These are phyloP conservation scores for Eidolon helvum DNA, from an alignment of 2,113 vertebrate species.

Conservation along the genomic window DNA sequence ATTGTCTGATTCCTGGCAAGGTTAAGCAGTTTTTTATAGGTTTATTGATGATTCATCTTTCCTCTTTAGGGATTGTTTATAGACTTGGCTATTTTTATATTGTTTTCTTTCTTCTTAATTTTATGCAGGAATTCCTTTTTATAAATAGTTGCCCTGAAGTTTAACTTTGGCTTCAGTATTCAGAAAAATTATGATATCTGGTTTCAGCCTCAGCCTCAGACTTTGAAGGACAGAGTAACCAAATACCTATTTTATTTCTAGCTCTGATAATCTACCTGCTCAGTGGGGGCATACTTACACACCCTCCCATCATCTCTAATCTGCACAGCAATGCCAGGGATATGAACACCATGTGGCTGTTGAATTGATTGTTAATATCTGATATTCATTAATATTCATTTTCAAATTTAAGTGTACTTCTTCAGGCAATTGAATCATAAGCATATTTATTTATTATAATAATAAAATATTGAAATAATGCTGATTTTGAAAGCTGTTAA, in stretches of 20 bases:
- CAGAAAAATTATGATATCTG: neutral
- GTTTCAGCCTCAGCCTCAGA: neutral
- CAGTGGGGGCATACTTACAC: neutral
- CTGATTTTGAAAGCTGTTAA: conserved; percentile 66
- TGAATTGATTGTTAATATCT: neutral
- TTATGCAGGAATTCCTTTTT: neutral
- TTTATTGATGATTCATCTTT: neutral
- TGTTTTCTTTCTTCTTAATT: neutral
- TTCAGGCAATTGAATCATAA: conserved; percentile 33
- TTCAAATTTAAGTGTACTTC: conserved; percentile 14
- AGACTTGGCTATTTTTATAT: neutral
- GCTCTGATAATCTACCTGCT: neutral
- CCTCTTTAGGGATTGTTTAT: neutral
- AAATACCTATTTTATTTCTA: neutral
- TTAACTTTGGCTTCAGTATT: neutral
- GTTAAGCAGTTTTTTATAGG: neutral
- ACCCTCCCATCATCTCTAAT: neutral
- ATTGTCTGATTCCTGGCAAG: neutral
- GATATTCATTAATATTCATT: neutral
- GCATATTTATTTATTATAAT: conserved; percentile 60
- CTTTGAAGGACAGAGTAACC: neutral
- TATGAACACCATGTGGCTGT: neutral
- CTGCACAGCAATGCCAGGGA: neutral
- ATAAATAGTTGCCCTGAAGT: neutral
- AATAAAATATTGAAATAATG: conserved; percentile 67